A percentile compares a stretch with the other conserved stretches of the same genome.
Conservation (phyloP, 2,888 invertebrate species). For the Trissolcus japonicus region DNA sequence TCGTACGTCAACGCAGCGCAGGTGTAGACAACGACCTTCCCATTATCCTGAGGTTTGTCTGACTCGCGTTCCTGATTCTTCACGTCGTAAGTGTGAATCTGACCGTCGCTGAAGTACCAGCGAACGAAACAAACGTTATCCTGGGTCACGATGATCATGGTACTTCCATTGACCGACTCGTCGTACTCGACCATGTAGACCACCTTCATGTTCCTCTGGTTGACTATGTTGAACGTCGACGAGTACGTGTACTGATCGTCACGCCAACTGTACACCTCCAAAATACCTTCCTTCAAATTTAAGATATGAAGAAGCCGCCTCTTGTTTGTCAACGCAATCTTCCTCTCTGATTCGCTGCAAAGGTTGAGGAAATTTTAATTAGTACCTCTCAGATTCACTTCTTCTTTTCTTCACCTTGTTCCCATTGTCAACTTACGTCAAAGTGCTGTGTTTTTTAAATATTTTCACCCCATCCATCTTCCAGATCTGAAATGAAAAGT, state of each 20-base stretch:
- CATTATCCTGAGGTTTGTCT: conserved; percentile 44
- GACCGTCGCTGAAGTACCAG: conserved; percentile 62
- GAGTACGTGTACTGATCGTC: conserved; percentile 59
- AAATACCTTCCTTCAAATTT: conserved; percentile 64
- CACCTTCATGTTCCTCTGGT: conserved; percentile 59
- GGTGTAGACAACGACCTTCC: conserved; percentile 62
- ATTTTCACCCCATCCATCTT: conserved; percentile 60
- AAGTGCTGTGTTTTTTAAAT: conserved; percentile 33
- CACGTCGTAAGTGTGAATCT: conserved; percentile 64
- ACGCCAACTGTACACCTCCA: conserved; percentile 60
- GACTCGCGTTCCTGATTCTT: conserved; percentile 61
- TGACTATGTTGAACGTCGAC: conserved; percentile 64
- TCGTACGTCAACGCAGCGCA: conserved; percentile 76
- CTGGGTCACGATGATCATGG: conserved; percentile 69
- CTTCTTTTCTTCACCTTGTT: no score
- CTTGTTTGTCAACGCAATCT: conserved; percentile 58
- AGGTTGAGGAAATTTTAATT: background rate
- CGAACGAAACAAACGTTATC: conserved; percentile 64
- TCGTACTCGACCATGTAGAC: conserved; percentile 56
- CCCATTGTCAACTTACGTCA: conserved; percentile 44
- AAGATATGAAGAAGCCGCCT: conserved; percentile 65
- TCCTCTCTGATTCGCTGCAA: conserved; percentile 15
- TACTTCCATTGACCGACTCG: conserved; percentile 54
- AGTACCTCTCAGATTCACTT: background rate
- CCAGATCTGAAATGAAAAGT: conserved; percentile 64